phyloP scores from a whole-genome alignment of 1,140 invertebrate species.

The Drosophila melanogaster region DNA sequence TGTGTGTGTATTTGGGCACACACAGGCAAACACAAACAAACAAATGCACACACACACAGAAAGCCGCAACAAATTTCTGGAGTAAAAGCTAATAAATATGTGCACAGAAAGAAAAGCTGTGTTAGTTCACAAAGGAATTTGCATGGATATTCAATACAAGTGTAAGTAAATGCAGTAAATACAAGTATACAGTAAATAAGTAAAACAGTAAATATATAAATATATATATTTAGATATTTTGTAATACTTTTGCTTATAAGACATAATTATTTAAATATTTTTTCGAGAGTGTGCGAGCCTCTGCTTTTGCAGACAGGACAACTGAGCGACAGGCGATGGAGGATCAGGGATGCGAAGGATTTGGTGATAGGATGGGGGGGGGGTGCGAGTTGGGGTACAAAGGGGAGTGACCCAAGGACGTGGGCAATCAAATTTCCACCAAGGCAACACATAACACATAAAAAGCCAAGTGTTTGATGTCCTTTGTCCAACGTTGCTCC shows the following conservation, averaged over 20 bases:
- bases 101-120: slow-evolving; percentile 2
- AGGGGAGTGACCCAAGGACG: slow-evolving; percentile 13
- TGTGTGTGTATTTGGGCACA: slow-evolving; percentile 10
- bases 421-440: slow-evolving; percentile 53
- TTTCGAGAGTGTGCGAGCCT: neutral
- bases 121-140: too few relatives aligned
- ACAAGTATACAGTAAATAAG: too few relatives aligned
- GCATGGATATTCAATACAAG: neutral
- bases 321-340: slow-evolving; percentile 15
- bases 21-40: slow-evolving; percentile 21
- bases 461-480: slow-evolving; percentile 57
- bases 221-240: neutral
- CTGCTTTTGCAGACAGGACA: slow-evolving; percentile 14
- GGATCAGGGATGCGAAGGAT: slow-evolving; percentile 1
- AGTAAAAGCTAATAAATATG: slow-evolving; percentile 26
- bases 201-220: neutral
- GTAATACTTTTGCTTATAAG: neutral
- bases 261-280: neutral
- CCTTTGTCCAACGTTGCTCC: slow-evolving; percentile 43
- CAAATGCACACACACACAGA: slow-evolving; percentile 10
- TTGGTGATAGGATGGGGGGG: too few relatives aligned
- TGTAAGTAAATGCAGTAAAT: too few relatives aligned
- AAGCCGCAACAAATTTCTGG: slow-evolving; percentile 30
- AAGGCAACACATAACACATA: slow-evolving; percentile 49
- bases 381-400: too few relatives aligned